Conservation (phyloP, 2,888 invertebrate species). For the Conus canariensis region DNA sequence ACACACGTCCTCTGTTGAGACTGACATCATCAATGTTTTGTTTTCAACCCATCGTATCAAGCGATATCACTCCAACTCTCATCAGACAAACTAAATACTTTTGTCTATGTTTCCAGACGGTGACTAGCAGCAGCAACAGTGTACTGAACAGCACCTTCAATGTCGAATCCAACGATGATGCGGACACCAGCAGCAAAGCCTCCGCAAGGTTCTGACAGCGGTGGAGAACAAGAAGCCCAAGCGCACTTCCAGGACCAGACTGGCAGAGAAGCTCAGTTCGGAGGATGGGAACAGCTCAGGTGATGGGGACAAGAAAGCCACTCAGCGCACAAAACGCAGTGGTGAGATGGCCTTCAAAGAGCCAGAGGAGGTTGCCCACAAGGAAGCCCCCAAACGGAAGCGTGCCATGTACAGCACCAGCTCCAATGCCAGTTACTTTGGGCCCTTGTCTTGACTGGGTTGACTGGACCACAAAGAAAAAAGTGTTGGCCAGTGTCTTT, state of each 20-base stretch:
- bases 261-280: background rate
- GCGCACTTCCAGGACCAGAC: conserved; percentile 32
- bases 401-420: conserved; percentile 46
- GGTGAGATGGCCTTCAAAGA: conserved; percentile 38
- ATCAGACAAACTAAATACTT: no score
- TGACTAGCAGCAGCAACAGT: conserved; percentile 35
- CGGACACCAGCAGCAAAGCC: background rate
- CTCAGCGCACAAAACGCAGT: conserved; percentile 33
- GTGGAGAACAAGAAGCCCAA: conserved; percentile 27
- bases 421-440: conserved; percentile 52
- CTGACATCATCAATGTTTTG: no score
- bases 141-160: conserved; percentile 46
- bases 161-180: conserved; percentile 22
- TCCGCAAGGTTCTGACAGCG: background rate
- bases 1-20: no score
- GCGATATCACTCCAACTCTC: no score
- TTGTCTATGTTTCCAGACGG: background rate
- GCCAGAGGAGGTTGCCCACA: background rate
- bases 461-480: background rate
- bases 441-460: conserved; percentile 49
- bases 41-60: no score
- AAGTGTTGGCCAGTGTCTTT: background rate
- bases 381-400: conserved; percentile 39
- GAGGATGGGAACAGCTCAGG: conserved; percentile 51
- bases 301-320: conserved; percentile 52